These are phyloP conservation scores for Oceanites oceanicus DNA, from an alignment of 2,113 vertebrate species.

Conservation along the genomic window DNA sequence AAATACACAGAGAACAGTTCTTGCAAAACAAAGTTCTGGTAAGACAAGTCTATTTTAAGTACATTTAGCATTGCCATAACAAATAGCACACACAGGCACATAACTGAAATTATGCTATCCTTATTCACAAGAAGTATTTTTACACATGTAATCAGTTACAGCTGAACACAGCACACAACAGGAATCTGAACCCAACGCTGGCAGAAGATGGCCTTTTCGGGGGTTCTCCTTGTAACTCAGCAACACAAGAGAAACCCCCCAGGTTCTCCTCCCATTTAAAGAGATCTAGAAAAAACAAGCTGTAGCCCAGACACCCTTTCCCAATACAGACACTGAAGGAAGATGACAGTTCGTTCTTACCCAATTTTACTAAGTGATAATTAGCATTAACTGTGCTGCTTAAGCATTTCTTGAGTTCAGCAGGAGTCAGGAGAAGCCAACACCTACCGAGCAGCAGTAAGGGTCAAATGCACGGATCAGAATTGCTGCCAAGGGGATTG, in stretches of 20 bases:
- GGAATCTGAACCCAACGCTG: background rate
- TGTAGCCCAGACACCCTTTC: background rate
- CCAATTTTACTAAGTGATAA: background rate
- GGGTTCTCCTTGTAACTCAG: background rate
- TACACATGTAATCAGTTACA: background rate
- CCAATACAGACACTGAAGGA: background rate
- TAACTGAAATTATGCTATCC: background rate
- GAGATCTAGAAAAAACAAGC: background rate
- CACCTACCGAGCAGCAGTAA: background rate
- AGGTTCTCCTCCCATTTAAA: background rate
- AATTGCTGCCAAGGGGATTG: background rate
- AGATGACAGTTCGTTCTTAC: background rate
- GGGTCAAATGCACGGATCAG: background rate
- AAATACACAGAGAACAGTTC: background rate
- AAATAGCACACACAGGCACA: background rate
- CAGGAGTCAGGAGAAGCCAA: background rate
- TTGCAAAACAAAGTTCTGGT: background rate
- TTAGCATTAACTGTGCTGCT: background rate
- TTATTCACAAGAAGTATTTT: background rate
- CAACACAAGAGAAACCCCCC: background rate
- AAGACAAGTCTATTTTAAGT: background rate
- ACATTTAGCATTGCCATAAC: background rate
- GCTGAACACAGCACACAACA: background rate
- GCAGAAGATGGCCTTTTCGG: rapidly evolving
- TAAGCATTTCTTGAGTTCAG: background rate